Conservation (phyloP, 1,140 invertebrate genomes). For the Nebria ingens region DNA sequence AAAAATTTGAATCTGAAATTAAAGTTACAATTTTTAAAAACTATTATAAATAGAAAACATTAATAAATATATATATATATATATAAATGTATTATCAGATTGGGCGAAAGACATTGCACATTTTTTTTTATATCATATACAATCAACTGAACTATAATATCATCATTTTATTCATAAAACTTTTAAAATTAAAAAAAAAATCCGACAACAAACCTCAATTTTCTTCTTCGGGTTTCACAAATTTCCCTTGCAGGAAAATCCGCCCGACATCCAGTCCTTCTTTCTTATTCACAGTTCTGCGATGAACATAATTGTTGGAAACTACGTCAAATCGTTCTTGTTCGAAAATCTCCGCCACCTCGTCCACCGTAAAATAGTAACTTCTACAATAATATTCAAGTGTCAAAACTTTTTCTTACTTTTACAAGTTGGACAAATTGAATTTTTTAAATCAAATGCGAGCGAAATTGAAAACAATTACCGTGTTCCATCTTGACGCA, state of each 20-base stretch:
- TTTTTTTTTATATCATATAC: constrained; percentile 22
- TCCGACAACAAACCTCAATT: too few relatives aligned
- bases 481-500: constrained; percentile 95
- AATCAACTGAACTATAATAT: constrained; percentile 35
- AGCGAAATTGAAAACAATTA: constrained; percentile 30
- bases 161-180: constrained; percentile 6
- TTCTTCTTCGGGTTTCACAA: constrained; percentile 42
- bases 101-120: constrained; percentile 36
- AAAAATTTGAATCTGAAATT: too few relatives aligned
- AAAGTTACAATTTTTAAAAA: too few relatives aligned
- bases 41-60: neutral
- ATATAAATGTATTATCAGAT: constrained; percentile 26
- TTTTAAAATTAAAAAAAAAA: constrained; percentile 3
- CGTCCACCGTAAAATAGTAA: constrained; percentile 69
- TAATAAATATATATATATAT: neutral
- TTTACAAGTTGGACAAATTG: constrained; percentile 13
- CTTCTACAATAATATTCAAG: constrained; percentile 44
- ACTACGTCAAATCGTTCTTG: constrained; percentile 58
- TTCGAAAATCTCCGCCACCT: constrained; percentile 50
- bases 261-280: constrained; percentile 82
- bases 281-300: constrained; percentile 83
- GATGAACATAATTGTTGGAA: constrained; percentile 64
- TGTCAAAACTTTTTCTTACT: too few relatives aligned
- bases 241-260: constrained; percentile 88
- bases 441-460: constrained; percentile 12